Evolutionary conservation across 2,797 vertebrate genomes (phyloP), one percentile per base, ranked within the genome.

Genomic region (Notamacropus eugenii): DNA sequence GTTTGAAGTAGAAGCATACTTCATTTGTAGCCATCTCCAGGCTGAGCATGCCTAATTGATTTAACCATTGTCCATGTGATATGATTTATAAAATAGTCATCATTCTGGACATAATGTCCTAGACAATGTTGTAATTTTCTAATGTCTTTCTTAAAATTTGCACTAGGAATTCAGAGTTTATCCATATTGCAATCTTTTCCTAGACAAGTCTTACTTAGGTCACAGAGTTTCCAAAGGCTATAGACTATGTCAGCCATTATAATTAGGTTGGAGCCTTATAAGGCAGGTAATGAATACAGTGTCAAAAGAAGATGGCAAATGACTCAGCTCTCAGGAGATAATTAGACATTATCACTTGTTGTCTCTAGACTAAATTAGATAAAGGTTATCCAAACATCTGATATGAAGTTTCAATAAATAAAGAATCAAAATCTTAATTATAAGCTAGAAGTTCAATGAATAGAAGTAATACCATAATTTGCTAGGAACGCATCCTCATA

Each of bases 311-410:
- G 54, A 91, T 91, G 54, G 55, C 31, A 55, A n/a, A 91, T 91
- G 28, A 55, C 52, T 54, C 28, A 16, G 28, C 34, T 55, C 46
- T 52, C 28, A 92, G 12, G 8, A 93, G 90, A 28, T 55, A 50
- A 57, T 56, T 87, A 93, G 91, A 56, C 28, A 54, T 74, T 9
- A 87, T 87, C 59, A 28, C 52, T 28, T 59, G 22, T n/a, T 96
- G 55, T 16, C 10, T 4, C 0, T 54, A 59, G 90, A 58, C n/a
- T 95, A 90, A 40, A 28, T 93, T 92, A 95, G 54, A 93, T 90
- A 95, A 94, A 94, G 67, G 92, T 92, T 95, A 29, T 9, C 94
- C 93, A 93, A 92, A 0, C 24, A 92, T n/a, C 54, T 93, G 90
- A 93, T 91, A 93, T 52, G 94, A 93, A 90, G 46, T 54, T 54